A percentile compares a stretch with the other conserved stretches of the same genome.
Conservation (phyloP, 2,113 vertebrate species). For the Sigmodon hispidus region DNA sequence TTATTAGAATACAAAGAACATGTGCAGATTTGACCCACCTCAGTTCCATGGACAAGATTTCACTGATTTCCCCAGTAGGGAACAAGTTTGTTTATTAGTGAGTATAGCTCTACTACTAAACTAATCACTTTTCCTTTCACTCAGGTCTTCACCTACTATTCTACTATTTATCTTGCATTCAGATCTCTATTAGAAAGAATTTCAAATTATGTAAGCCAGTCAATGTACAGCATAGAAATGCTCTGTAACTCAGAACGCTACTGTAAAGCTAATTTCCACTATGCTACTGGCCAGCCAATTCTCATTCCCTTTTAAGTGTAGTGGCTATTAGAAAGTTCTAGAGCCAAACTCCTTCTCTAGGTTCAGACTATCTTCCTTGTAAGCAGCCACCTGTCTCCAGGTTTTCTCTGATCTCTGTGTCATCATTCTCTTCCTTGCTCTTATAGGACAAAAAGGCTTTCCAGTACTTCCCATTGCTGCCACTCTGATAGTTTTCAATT, state of each 20-base stretch:
- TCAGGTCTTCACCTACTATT: neutral
- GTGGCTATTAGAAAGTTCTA: neutral
- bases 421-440: neutral
- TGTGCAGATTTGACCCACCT: neutral
- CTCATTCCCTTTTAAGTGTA: neutral
- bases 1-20: conserved; percentile 15
- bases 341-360: neutral
- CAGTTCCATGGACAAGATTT: neutral
- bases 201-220: neutral
- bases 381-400: neutral
- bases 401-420: neutral
- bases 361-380: neutral
- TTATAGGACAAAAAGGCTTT: neutral
- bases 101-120: neutral
- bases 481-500: neutral
- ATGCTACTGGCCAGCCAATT: neutral
- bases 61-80: neutral
- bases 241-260: neutral
- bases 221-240: neutral
- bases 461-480: neutral
- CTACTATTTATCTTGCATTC: neutral
- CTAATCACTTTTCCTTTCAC: neutral
- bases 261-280: neutral
- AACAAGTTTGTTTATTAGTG: neutral
- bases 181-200: neutral